phyloP scores from a whole-genome alignment of 2,888 invertebrate genomes.

The Leucophenga montana region DNA sequence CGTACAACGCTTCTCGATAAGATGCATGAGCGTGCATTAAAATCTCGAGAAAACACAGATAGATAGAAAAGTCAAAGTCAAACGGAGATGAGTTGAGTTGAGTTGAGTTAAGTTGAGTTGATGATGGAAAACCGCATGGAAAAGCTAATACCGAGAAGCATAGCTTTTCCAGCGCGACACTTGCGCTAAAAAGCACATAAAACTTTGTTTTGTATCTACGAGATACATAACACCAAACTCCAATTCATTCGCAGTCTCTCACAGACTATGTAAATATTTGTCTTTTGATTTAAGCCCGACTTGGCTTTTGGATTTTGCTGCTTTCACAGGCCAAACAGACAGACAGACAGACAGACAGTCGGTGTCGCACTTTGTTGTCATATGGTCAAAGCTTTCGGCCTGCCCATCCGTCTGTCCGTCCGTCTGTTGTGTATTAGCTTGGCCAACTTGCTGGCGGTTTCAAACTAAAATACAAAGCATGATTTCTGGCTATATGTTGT shows the following conservation, averaged over 20 bases:
- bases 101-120: constrained; percentile 26
- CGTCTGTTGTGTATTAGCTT: background rate
- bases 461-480: no score
- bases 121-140: background rate
- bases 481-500: background rate
- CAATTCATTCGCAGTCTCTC: background rate
- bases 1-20: background rate
- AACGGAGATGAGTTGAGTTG: no score
- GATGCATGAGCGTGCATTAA: constrained; percentile 45
- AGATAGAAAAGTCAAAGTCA: constrained; percentile 12
- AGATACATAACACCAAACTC: background rate
- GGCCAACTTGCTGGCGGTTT: no score
- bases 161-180: no score
- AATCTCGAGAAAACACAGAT: background rate
- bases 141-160: background rate
- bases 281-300: constrained; percentile 65
- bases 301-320: constrained; percentile 20
- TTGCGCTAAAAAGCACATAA: constrained; percentile 7
- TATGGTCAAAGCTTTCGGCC: background rate
- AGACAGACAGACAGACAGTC: no score
- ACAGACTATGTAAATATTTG: constrained; percentile 58
- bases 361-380: no score
- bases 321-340: no score
- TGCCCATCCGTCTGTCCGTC: background rate
- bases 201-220: constrained; percentile 6